Evolutionary conservation across 30 jellyfish, hydroid and myxozoan species (phyloP), one percentile per base, ranked within the genome.

Genomic region (Turritopsis rubra): DNA sequence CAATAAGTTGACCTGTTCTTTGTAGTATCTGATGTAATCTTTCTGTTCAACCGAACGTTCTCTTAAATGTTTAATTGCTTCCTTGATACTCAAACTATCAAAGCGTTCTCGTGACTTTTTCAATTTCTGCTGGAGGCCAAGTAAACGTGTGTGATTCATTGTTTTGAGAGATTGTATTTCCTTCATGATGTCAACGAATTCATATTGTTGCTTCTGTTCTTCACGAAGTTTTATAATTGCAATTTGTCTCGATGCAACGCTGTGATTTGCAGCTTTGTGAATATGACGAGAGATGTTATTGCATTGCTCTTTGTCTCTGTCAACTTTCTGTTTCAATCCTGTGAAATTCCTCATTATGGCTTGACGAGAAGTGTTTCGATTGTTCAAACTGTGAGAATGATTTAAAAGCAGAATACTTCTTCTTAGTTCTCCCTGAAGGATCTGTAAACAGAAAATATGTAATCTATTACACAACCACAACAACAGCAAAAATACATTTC

Each of bases 91-190:
- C 82, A 74, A 24, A n/a, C 65, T 22, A n/a, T 74, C 65, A n/a
- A 74, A 74, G 53, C 13, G 26, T 26, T 74, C 65, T 16, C 82
- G 82, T 74, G 82, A 74, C 41, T 74, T 22, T 28, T 24, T 74
- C 26, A 74, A 9, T 7, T 27, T 21, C 9, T 74, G 19, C 19
- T 30, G 53, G 18, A 74, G 65, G 13, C 9, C 52, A 1, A 29
- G 7, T n/a, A 74, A 74, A 29, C 1, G 53, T 26, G 82, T 74
- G 16, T 26, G 3, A 30, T 74, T 74, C 60, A 74, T n/a, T 16
- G 65, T 29, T n/a, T 0, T 29, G 17, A 68, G 31, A n/a, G 77
- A 68, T 68, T 68, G 77, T 0, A 74, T 74, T 27, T 74, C 41
- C 82, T 23, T 41, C 82, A 74, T 74, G 19, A 24, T 0, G 24